Conservation (phyloP, 2,888 invertebrate genomes). For the Amorpha juglandis region DNA sequence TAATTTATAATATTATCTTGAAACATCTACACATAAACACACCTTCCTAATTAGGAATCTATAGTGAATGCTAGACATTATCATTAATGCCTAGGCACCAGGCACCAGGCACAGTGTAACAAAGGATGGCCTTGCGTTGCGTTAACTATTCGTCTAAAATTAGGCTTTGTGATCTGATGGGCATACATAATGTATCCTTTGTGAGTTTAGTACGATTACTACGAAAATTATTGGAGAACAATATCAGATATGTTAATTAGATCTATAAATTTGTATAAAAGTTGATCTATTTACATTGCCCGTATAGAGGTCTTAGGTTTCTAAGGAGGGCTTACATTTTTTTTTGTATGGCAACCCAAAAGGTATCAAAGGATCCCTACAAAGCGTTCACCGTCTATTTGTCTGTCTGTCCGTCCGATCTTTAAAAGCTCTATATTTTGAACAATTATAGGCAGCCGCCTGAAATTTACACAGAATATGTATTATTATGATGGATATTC, state of each 20-base stretch:
- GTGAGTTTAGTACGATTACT: constrained; percentile 34
- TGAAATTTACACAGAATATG: too few species aligned
- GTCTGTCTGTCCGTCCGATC: too few species aligned
- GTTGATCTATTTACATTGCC: too few species aligned
- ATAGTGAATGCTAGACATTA: constrained; percentile 50
- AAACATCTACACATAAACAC: constrained; percentile 33
- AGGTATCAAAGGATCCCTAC: too few species aligned
- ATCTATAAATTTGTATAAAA: too few species aligned
- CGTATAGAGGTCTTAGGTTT: too few species aligned
- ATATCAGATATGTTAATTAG: not conserved
- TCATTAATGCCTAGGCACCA: constrained; percentile 54
- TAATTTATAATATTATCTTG: constrained; percentile 16
- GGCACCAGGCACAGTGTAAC: constrained; percentile 42
- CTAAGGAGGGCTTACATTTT: too few species aligned
- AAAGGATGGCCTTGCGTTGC: constrained; percentile 71
- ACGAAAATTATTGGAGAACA: not conserved
- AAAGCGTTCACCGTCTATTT: too few species aligned
- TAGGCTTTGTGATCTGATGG: constrained; percentile 54
- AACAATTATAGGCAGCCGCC: too few species aligned
- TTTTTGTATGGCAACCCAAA: too few species aligned
- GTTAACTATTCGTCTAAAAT: constrained; percentile 66
- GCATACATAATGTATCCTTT: constrained; percentile 64
- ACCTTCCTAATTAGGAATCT: constrained; percentile 55
- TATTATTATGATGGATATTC: too few species aligned
- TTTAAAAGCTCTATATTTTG: too few species aligned